Conservation (phyloP, 2,113 vertebrate species). For the Dipodomys stephensi region DNA sequence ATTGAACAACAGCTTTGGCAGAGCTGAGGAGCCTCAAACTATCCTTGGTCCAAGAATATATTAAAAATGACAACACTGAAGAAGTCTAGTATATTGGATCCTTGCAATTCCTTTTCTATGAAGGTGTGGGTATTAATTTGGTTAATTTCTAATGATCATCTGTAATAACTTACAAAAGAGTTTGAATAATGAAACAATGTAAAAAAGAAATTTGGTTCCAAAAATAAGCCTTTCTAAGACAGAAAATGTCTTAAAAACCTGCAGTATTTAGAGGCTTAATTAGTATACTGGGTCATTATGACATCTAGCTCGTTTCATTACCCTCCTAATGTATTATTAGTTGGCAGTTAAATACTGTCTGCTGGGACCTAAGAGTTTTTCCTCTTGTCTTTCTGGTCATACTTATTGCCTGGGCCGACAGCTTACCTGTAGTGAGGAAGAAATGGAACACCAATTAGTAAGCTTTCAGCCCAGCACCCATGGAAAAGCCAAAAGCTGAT, state of each 20-base stretch:
- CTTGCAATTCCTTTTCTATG: neutral
- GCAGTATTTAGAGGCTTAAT: slow-evolving; percentile 89
- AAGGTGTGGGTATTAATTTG: slow-evolving; percentile 78
- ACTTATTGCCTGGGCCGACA: slow-evolving; percentile 89
- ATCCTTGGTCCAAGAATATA: neutral
- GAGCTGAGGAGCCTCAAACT: neutral
- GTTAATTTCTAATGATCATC: slow-evolving; percentile 78
- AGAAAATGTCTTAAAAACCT: slow-evolving; percentile 84
- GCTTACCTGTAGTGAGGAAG: slow-evolving; percentile 94
- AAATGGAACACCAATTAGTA: slow-evolving; percentile 99
- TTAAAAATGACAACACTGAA: slow-evolving; percentile 14
- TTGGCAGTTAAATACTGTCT: slow-evolving; percentile 89
- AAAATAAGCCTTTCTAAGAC: slow-evolving; percentile 86
- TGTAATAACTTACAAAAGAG: slow-evolving; percentile 71
- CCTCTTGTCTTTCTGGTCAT: slow-evolving; percentile 87
- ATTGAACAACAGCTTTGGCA: slow-evolving; percentile 23
- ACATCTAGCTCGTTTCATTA: slow-evolving; percentile 87
- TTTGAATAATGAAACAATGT: slow-evolving; percentile 83
- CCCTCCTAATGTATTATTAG: slow-evolving; percentile 86
- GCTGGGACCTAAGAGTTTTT: slow-evolving; percentile 85
- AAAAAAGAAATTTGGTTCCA: slow-evolving; percentile 80
- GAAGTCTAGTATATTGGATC: neutral
- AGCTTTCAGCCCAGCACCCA: slow-evolving; percentile 96
- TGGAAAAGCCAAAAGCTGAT: slow-evolving; percentile 98
- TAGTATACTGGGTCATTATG: slow-evolving; percentile 88